Conservation (phyloP, 1,140 invertebrate species). For the Portunus trituberculatus region DNA sequence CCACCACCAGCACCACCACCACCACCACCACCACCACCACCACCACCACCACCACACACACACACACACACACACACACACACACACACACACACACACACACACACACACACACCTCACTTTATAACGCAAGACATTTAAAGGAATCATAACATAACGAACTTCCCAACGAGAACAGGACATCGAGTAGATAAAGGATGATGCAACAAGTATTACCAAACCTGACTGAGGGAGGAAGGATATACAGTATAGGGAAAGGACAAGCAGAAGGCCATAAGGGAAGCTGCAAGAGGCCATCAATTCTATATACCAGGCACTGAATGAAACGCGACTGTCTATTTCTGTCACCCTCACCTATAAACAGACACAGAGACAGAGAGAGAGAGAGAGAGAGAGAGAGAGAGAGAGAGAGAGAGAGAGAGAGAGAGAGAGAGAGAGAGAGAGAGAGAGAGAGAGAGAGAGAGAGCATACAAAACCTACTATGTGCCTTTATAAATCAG, state of each 20-base stretch:
- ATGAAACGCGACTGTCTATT: not conserved
- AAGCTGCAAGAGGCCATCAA: too few relatives aligned
- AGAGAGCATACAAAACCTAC: not conserved
- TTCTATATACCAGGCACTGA: not conserved
- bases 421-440: conserved; percentile 32
- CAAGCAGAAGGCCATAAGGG: not conserved
- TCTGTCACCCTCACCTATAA: too few relatives aligned
- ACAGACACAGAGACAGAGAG: too few relatives aligned
- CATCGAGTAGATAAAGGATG: too few relatives aligned
- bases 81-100: too few relatives aligned
- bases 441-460: not conserved
- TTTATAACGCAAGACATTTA: too few relatives aligned
- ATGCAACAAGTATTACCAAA: too few relatives aligned
- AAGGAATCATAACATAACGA: too few relatives aligned
- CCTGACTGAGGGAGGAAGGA: too few relatives aligned
- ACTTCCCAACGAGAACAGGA: too few relatives aligned
- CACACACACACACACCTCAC: not conserved
- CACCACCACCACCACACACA: not conserved
- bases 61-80: too few relatives aligned
- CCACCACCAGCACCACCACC: not conserved
- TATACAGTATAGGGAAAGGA: not conserved
- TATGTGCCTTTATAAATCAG: too few relatives aligned
- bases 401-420: not conserved
- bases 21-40: not conserved
- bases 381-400: conserved; percentile 22